Base-by-base conservation (phyloP, 2,888 invertebrate species). In the Prenolepis imparis region DNA sequence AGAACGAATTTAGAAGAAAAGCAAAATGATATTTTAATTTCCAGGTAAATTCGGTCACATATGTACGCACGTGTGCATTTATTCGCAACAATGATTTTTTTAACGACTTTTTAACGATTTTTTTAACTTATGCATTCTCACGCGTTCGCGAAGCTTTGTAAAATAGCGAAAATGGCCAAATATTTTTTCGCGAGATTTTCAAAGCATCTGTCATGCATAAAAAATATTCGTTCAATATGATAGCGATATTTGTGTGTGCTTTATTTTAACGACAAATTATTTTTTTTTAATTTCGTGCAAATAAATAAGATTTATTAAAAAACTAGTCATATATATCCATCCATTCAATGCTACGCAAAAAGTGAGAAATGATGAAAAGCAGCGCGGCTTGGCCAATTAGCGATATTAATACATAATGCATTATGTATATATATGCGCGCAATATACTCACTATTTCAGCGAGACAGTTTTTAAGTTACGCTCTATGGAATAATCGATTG, bases 1-100 rank as follows among this genome's bases (percentile, higher is more conserved):
- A 39, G 12, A 55, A 70, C 1, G 2, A 55, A 36, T 11, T n/a
- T n/a, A n/a, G n/a, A n/a, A n/a, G n/a, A n/a, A n/a, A n/a, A n/a
- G n/a, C 21, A 70, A 55, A 70, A 70, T 66, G 1, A 4, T 5
- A 18, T 0, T 67, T 67, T 8, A 28, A 67, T 48, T 67, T 67
- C 5, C 5, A 67, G 15, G 24, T 15, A 64, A 24, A 57, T 21
- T 39, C 11, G 9, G 4, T 39, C 4, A n/a, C 1, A 24, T 72
- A 41, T 21, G 9, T 63, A 21, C 0, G 5, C 24, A 9, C 15
- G 18, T 21, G 9, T 15, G 8, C n/a, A 21, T 70, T 70, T 32
- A 4, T 28, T 28, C 59, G 36, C 12, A 55, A 55, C 9, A n/a
- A 28, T 11, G 24, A 36, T 15, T 44, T 55, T 36, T 15, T 9